A percentile compares a stretch with the other conserved stretches of the same genome.
Evolutionary conservation across 2,113 vertebrate species (phyloP).

Genomic region (Panthera leo): DNA sequence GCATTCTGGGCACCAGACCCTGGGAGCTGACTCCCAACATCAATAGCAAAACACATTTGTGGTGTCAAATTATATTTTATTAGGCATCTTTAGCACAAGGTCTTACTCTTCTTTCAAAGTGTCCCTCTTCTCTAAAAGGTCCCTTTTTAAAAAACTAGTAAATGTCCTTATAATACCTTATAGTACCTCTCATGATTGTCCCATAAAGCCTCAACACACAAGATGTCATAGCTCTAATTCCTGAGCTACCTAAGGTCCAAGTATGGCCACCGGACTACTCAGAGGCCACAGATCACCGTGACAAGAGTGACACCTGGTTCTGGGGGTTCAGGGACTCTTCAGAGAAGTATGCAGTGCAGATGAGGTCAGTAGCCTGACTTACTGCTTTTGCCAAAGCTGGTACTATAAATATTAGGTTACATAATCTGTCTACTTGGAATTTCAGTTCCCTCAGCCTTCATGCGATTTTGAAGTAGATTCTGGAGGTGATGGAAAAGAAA

Average conservation of each 20-base stretch:
- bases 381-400: neutral
- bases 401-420: neutral
- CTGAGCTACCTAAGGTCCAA: fast-evolving
- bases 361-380: neutral
- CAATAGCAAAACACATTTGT: neutral
- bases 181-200: neutral
- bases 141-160: neutral
- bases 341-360: neutral
- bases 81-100: neutral
- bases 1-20: neutral
- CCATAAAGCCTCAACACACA: neutral
- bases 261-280: fast-evolving
- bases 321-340: neutral
- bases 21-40: neutral
- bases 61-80: neutral
- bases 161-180: neutral
- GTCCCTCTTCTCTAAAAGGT: neutral
- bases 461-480: neutral
- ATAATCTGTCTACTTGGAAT: neutral
- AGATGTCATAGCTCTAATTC: fast-evolving
- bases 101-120: neutral
- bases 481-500: neutral
- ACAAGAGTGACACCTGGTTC: neutral
- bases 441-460: neutral
- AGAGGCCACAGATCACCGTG: neutral